Conservation (phyloP, 2,797 vertebrate species). For the Neosilurus mollespiculum region DNA sequence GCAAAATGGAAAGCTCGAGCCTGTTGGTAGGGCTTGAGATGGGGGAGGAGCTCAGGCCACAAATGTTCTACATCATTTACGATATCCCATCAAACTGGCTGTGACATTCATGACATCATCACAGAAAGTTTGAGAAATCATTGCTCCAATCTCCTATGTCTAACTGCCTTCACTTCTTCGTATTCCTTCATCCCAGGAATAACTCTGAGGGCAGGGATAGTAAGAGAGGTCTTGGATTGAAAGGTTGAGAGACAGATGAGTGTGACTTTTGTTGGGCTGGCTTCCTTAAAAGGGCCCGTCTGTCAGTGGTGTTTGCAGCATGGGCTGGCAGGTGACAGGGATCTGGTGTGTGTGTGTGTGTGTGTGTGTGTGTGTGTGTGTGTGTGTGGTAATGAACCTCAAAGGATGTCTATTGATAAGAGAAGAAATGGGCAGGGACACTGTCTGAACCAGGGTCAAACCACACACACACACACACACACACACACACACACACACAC, state of each 20-base stretch:
- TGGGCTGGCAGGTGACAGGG: slow-evolving; percentile 34
- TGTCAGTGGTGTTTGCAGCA: slow-evolving; percentile 49
- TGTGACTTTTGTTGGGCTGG: slow-evolving; percentile 19
- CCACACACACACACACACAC: neutral
- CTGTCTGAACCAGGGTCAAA: slow-evolving; percentile 28
- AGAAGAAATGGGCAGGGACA: neutral
- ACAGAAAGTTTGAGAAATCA: slow-evolving; percentile 11
- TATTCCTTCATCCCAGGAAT: slow-evolving; percentile 40
- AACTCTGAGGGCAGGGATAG: slow-evolving; percentile 20
- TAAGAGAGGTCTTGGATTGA: slow-evolving; percentile 2
- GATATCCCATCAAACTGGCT: neutral
- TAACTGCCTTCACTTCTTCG: neutral
- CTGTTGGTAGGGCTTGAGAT: too few species aligned
- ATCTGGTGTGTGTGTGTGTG: slow-evolving; percentile 12
- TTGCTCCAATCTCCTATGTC: neutral
- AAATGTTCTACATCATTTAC: neutral
- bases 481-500: too few species aligned
- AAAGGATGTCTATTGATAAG: slow-evolving; percentile 32
- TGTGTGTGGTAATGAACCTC: slow-evolving; percentile 11
- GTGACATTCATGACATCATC: neutral
- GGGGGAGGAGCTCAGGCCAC: too few species aligned
- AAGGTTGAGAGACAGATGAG: slow-evolving; percentile 38
- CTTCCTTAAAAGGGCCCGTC: slow-evolving; percentile 55
- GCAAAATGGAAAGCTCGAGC: too few species aligned
- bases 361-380: slow-evolving; percentile 16